Conservation (phyloP, 37 sponge, comb jelly and placozoan genomes). For the Mnemiopsis leidyi region DNA sequence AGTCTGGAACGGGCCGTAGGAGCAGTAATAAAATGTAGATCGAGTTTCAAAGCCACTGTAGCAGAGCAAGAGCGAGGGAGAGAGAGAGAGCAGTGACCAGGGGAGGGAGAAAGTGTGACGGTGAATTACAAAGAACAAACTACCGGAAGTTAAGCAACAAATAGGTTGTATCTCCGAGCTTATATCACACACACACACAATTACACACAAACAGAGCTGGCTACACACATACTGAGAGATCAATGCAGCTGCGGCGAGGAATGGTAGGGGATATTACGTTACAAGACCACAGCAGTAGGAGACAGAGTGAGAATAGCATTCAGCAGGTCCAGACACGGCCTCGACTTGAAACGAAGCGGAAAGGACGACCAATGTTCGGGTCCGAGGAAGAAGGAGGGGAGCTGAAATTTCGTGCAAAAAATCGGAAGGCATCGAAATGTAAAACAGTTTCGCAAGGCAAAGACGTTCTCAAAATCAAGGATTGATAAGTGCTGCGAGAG, state of each 20-base stretch:
- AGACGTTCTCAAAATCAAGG: slow-evolving; percentile 55
- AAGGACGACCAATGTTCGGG: neutral
- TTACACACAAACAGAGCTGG: too few relatives aligned
- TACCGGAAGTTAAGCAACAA: too few relatives aligned
- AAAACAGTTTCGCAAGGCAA: slow-evolving; percentile 10
- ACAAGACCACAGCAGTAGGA: neutral
- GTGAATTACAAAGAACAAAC: too few relatives aligned
- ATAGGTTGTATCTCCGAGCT: too few relatives aligned
- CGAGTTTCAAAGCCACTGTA: too few relatives aligned
- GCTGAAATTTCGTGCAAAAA: neutral
- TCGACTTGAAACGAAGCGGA: neutral
- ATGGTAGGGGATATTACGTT: neutral
- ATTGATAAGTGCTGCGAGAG: slow-evolving; percentile 59
- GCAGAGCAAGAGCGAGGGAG: neutral
- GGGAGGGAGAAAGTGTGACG: too few relatives aligned
- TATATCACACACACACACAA: too few relatives aligned
- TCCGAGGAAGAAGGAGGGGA: neutral
- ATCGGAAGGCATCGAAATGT: slow-evolving; percentile 44
- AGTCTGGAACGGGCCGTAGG: too few relatives aligned
- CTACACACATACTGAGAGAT: too few relatives aligned
- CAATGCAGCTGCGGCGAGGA: too few relatives aligned
- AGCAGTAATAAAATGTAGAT: too few relatives aligned
- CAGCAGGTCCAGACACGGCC: neutral
- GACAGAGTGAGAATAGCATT: neutral
- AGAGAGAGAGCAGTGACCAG: neutral